Evolutionary conservation across 2,113 vertebrate genomes (phyloP).

Genomic region (Eonycteris spelaea): DNA sequence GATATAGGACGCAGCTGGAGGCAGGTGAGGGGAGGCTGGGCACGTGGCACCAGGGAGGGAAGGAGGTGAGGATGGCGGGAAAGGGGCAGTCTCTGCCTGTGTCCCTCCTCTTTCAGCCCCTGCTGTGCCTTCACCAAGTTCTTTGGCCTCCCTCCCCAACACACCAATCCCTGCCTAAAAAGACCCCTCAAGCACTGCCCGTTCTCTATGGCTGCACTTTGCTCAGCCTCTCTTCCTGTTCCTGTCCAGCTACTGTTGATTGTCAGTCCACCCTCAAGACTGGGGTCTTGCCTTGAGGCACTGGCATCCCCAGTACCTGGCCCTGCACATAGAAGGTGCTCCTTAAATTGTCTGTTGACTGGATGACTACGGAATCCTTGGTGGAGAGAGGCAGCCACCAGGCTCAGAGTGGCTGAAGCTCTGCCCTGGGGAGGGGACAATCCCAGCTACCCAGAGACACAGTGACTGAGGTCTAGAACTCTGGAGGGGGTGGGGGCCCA

Average conservation of each 20-base stretch:
- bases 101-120: too few species aligned
- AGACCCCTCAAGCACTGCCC: fast-evolving
- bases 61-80: not conserved
- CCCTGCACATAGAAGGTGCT: not conserved
- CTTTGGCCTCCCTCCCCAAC: not conserved
- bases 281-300: not conserved
- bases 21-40: not conserved
- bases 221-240: not conserved
- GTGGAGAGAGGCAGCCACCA: not conserved
- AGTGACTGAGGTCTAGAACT: not conserved
- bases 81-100: not conserved
- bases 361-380: fast-evolving
- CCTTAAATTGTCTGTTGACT: not conserved
- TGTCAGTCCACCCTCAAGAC: too few species aligned
- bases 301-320: not conserved
- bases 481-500: not conserved
- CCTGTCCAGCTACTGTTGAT: not conserved
- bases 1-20: not conserved
- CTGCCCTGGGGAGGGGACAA: not conserved
- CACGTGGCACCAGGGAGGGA: not conserved
- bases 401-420: not conserved
- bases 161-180: fast-evolving
- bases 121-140: not conserved
- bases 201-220: fast-evolving
- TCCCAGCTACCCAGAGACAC: not conserved